phyloP scores from a whole-genome alignment of 2,113 vertebrate genomes.

The Scatophagus argus region DNA sequence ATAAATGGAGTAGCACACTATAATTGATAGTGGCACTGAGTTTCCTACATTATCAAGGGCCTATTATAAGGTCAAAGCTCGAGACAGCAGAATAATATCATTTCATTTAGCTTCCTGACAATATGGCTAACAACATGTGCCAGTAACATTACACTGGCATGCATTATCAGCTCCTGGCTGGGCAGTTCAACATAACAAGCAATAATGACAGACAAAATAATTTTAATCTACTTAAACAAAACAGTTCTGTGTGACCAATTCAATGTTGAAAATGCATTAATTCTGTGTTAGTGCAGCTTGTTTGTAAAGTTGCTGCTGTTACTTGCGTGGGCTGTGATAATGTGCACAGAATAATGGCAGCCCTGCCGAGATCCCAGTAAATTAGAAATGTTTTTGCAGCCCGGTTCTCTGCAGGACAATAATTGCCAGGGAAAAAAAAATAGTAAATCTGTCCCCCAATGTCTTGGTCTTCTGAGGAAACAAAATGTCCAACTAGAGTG shows the following conservation, averaged over 20 bases:
- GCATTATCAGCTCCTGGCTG: constrained; percentile 1
- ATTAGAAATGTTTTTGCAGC: constrained; percentile 44
- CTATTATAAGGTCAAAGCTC: constrained; percentile 21
- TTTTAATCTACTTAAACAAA: constrained; percentile 42
- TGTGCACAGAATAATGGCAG: constrained; percentile 55
- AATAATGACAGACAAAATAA: constrained; percentile 46
- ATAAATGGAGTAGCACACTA: constrained; percentile 20
- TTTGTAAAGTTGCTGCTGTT: constrained; percentile 57
- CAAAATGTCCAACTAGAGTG: constrained; percentile 30
- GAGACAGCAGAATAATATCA: constrained; percentile 32
- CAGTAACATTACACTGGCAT: constrained; percentile 35
- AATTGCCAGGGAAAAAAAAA: constrained; percentile 64
- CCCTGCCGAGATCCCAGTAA: constrained; percentile 52
- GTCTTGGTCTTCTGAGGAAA: constrained; percentile 4
- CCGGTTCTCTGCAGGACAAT: constrained; percentile 44
- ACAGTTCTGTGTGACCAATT: constrained; percentile 46
- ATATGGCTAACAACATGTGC: neutral
- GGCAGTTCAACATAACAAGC: constrained; percentile 9
- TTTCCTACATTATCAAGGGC: constrained; percentile 39
- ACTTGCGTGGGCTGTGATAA: constrained; percentile 54
- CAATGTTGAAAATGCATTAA: constrained; percentile 54
- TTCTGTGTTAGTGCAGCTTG: constrained; percentile 57
- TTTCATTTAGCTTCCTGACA: neutral
- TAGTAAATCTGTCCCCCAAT: constrained; percentile 32
- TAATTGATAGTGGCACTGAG: constrained; percentile 37